Evolutionary conservation across 1,140 invertebrate genomes (phyloP).

Genomic region (Arion vulgaris): DNA sequence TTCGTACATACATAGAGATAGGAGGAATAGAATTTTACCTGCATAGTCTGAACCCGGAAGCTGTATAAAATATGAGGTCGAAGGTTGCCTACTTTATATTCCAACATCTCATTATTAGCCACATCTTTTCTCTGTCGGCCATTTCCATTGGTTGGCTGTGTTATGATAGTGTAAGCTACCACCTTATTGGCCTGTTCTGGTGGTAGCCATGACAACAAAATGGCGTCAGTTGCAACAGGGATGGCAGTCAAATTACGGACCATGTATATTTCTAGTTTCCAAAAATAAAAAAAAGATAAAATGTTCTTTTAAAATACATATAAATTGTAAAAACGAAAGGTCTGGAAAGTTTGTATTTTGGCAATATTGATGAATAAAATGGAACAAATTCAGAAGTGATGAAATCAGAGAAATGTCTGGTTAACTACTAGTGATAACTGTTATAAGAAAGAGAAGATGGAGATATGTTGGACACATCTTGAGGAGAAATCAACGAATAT

Average conservation of each 20-base stretch:
- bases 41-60: slow-evolving; percentile 37
- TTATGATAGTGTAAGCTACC: slow-evolving; percentile 37
- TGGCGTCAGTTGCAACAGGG: slow-evolving; percentile 31
- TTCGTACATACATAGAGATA: too few species aligned
- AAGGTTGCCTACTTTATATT: slow-evolving; percentile 23
- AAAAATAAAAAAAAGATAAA: too few species aligned
- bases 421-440: too few species aligned
- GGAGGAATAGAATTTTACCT: background rate
- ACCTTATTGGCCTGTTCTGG: slow-evolving; percentile 35
- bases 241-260: slow-evolving; percentile 35
- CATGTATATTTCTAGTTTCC: slow-evolving; percentile 10
- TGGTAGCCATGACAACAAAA: slow-evolving; percentile 37
- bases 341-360: too few species aligned
- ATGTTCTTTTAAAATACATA: too few species aligned
- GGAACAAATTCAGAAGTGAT: too few species aligned
- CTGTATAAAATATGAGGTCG: slow-evolving; percentile 41
- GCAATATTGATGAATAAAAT: too few species aligned
- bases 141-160: slow-evolving; percentile 24
- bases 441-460: too few species aligned
- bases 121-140: slow-evolving; percentile 21
- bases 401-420: too few species aligned
- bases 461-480: too few species aligned
- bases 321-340: too few species aligned
- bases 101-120: slow-evolving; percentile 22
- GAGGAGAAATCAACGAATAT: too few species aligned